These are phyloP conservation scores for Ridgeia piscesae DNA, from an alignment of 1,140 invertebrate genomes.

Conservation along the genomic window DNA sequence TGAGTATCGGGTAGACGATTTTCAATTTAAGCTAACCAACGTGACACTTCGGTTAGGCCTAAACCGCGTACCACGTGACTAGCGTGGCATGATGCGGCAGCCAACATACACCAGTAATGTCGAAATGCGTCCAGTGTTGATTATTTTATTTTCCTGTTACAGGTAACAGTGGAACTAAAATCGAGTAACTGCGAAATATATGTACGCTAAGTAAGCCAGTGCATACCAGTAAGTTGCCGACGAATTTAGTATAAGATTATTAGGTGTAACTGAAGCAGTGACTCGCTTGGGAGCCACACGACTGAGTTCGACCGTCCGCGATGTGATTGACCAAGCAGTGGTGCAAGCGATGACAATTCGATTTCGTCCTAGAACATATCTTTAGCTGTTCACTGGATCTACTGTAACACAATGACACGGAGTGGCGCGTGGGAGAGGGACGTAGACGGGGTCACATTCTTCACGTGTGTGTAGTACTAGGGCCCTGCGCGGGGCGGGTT, in stretches of 20 bases:
- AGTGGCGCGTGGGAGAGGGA: too few species aligned
- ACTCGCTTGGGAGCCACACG: background rate
- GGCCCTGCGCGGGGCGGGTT: too few species aligned
- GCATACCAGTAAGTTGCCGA: background rate
- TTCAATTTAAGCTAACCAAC: too few species aligned
- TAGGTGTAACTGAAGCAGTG: background rate
- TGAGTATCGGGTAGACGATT: too few species aligned
- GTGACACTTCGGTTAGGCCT: too few species aligned
- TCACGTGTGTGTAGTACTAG: too few species aligned
- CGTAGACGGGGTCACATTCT: too few species aligned
- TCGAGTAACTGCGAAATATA: background rate
- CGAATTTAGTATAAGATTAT: background rate
- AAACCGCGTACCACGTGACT: too few species aligned
- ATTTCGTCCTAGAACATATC: background rate
- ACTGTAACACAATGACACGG: background rate
- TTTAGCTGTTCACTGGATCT: background rate
- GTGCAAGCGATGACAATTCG: background rate
- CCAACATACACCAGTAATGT: background rate
- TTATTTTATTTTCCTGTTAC: background rate
- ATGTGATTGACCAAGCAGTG: background rate
- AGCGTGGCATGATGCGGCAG: too few species aligned
- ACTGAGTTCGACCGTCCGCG: background rate
- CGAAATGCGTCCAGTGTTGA: background rate
- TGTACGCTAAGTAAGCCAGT: background rate
- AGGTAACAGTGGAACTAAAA: background rate